A percentile compares a stretch with the other conserved stretches of the same genome.
phyloP scores from a whole-genome alignment of 2,797 vertebrate genomes.

The Denticeps clupeoides region DNA sequence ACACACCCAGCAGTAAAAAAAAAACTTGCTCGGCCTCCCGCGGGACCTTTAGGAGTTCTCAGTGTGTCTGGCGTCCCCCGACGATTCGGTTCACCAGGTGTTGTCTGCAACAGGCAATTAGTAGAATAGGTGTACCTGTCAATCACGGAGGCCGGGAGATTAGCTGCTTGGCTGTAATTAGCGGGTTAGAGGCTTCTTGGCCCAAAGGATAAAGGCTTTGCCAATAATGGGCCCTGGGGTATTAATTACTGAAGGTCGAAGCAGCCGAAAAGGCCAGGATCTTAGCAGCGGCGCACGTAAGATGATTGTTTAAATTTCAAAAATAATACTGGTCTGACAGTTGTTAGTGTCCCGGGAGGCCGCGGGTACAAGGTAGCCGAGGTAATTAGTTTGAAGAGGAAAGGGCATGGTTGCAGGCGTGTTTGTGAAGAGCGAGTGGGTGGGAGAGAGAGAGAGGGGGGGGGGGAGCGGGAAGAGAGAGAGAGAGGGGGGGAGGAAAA shows the following conservation, averaged over 20 bases:
- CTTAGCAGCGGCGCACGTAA: constrained; percentile 67
- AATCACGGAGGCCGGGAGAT: constrained; percentile 64
- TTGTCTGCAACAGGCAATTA: constrained; percentile 78
- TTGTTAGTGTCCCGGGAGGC: constrained; percentile 60
- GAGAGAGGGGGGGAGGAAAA: constrained; percentile 18
- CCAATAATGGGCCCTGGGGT: constrained; percentile 73
- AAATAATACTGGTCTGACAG: constrained; percentile 76
- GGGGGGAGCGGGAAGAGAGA: constrained; percentile 16
- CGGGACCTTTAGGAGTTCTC: constrained; percentile 53
- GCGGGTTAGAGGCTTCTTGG: constrained; percentile 66
- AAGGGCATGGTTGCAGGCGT: constrained; percentile 68
- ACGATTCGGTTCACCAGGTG: constrained; percentile 65
- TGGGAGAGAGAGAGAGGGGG: constrained; percentile 17
- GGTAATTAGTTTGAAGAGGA: constrained; percentile 78
- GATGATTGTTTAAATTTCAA: constrained; percentile 80
- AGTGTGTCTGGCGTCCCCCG: constrained; percentile 53
- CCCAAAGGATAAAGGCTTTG: constrained; percentile 74
- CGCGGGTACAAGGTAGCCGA: constrained; percentile 65
- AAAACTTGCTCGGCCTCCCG: constrained; percentile 48
- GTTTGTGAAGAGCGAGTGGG: constrained; percentile 52
- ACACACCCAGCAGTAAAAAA: constrained; percentile 19
- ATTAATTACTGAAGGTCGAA: constrained; percentile 81
- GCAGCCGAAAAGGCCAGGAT: constrained; percentile 70
- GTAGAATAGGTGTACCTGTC: constrained; percentile 71
- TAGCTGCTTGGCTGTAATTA: constrained; percentile 73